Evolutionary conservation across 2,113 vertebrate genomes (phyloP).

Genomic region (Sciurus niger): DNA sequence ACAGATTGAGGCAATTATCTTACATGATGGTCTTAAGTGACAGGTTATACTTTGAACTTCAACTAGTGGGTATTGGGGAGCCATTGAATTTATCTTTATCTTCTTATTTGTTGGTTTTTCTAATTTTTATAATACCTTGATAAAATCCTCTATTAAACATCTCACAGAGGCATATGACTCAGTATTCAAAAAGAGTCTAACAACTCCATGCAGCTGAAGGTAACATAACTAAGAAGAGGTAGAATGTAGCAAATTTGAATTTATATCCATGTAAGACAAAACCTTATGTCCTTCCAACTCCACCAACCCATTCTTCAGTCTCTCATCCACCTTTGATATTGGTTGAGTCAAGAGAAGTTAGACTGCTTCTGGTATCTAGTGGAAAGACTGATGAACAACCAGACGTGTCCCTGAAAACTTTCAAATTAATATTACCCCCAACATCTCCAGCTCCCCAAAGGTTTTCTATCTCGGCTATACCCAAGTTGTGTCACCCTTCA

Average conservation of each 20-base stretch:
- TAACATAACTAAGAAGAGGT: background rate
- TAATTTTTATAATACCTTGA: background rate
- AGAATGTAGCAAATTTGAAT: background rate
- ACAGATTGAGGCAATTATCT: background rate
- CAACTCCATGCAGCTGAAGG: background rate
- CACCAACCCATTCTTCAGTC: too few relatives aligned
- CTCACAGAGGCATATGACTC: background rate
- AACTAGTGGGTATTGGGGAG: background rate
- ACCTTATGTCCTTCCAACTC: background rate
- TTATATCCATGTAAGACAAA: background rate
- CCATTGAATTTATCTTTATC: fast-evolving
- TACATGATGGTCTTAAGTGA: background rate
- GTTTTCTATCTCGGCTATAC: background rate
- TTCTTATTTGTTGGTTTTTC: constrained; percentile 11
- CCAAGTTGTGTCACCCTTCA: background rate
- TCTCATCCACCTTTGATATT: background rate
- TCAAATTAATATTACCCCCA: background rate
- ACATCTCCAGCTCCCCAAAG: too few relatives aligned
- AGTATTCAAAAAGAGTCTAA: background rate
- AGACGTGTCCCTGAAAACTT: background rate
- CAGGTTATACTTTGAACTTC: background rate
- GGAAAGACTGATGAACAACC: background rate
- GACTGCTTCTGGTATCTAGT: background rate
- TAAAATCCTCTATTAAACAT: background rate
- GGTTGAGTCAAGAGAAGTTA: background rate